Base-by-base conservation (phyloP, 2,113 vertebrate species). In the Machaerirhynchus nigripectus region DNA sequence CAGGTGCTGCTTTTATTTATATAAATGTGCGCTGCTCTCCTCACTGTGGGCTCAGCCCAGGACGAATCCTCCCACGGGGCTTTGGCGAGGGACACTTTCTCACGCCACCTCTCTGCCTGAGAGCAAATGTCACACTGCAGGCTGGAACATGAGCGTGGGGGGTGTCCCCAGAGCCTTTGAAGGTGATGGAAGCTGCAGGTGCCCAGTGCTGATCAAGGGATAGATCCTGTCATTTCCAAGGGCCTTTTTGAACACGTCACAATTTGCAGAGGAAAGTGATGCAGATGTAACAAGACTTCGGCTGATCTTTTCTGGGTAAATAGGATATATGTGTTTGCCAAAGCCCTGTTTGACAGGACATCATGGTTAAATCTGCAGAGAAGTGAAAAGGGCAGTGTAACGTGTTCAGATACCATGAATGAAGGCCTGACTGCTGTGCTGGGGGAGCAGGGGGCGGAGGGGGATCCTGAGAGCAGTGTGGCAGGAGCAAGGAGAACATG, bases 1-100 rank as follows among this genome's bases (percentile, higher is more conserved):
- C 95, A 96, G 92, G 95, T 95, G 96, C 86, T 89, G 49, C 49
- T 82, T 81, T 95, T 81, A 93, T 93, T 93, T 89, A 26, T 93
- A 92, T 65, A 87, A 92, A 96, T 73, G 80, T 93, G 89, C 13
- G 1, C 35, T 90, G 40, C 73, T 90, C 28, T 92, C 40, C 69
- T 95, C 2, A 0, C 23, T 33, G 37, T 74, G 83, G 60, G 69
- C 80, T 93, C 80, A 93, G 90, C 53, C 80, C 73, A 47, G 73
- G 81, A 91, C 2, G 0, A 75, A 52, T 84, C 65, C 64, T 92
- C 68, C 44, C 47, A 1, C 10, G 73, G 70, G 79, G 75, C 69
- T 90, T 44, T 9, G 7, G 64, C 7, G 61, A 75, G 31, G 68
- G n/a, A 70, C 88, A 53, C 28, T 85, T 93, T 93, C 93, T 91